phyloP scores from a whole-genome alignment of 2,113 vertebrate species.

The Upupa epops region DNA sequence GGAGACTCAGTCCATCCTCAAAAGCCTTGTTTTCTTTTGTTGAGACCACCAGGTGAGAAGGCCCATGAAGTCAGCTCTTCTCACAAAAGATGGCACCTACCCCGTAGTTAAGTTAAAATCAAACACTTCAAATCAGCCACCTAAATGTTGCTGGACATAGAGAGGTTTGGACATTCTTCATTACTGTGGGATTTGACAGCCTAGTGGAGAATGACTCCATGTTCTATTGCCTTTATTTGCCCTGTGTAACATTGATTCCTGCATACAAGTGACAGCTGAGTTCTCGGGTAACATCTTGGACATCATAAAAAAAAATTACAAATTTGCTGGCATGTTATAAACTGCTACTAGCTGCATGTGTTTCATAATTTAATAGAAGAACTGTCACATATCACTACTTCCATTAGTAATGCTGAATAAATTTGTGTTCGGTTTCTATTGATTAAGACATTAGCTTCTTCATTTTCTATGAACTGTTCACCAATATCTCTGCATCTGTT shows the following conservation, averaged over 20 bases:
- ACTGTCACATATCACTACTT: slow-evolving; percentile 36
- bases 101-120: neutral
- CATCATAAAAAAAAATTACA: neutral
- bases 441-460: slow-evolving; percentile 51
- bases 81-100: neutral
- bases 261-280: neutral
- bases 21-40: neutral
- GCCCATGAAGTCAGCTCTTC: neutral
- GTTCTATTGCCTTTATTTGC: neutral
- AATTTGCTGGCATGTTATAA: slow-evolving; percentile 33
- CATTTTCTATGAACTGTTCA: neutral
- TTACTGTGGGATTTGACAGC: neutral
- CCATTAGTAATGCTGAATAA: slow-evolving; percentile 39
- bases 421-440: slow-evolving; percentile 57
- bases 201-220: neutral
- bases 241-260: neutral
- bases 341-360: neutral
- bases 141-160: neutral
- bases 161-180: neutral
- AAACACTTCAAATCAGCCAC: neutral
- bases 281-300: slow-evolving; percentile 2
- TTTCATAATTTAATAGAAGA: slow-evolving; percentile 44
- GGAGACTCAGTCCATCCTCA: neutral
- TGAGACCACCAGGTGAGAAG: neutral
- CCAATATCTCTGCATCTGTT: slow-evolving; percentile 32